Base-by-base conservation (phyloP, 2,113 vertebrate genomes). In the Cephalopterus ornatus region DNA sequence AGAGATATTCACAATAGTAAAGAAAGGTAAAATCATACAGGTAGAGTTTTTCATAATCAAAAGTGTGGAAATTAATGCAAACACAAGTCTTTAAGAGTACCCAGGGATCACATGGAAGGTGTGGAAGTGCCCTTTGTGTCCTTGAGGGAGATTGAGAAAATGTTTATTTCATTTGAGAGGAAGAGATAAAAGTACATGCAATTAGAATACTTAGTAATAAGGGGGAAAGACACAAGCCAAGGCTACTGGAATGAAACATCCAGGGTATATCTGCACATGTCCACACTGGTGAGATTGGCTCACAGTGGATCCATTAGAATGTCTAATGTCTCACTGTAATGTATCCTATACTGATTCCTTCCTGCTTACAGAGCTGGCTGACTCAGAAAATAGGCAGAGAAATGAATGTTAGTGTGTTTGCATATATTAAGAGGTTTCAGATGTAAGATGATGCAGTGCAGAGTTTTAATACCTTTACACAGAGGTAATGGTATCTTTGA, bases 61-160 rank as follows among this genome's bases (percentile, higher is more conserved):
- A 80, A 50, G 4, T 30, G 14, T 53, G 4, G 18, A 15, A 78
- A 62, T 47, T 12, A 81, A 92, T 39, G 33, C 32, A 88, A 81
- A 66, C 13, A 58, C 8, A 16, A 70, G 11, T 14, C 37, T 61
- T 42, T n/a, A 27, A 61, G 50, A 83, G n/a, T 35, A 32, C 22
- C 19, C 2, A 1, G 13, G 11, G 5, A 10, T 44, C 46, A 53
- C 2, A 2, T 11, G 12, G 30, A 66, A 70, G 19, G 14, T 52
- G 19, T 66, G 50, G 37, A 85, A 74, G 22, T 14, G 5, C 16
- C 74, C 15, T 47, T 74, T 5, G 3, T n/a, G 14, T 14, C 42
- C 44, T 5, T 24, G 13, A 70, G 30, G 23, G 30, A 88, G 27
- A 74, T 30, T 46, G 13, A 66, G 55, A 78, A 85, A 81, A 50